Conservation (phyloP, 2,113 vertebrate genomes). For the Cyprinodon tularosa region DNA sequence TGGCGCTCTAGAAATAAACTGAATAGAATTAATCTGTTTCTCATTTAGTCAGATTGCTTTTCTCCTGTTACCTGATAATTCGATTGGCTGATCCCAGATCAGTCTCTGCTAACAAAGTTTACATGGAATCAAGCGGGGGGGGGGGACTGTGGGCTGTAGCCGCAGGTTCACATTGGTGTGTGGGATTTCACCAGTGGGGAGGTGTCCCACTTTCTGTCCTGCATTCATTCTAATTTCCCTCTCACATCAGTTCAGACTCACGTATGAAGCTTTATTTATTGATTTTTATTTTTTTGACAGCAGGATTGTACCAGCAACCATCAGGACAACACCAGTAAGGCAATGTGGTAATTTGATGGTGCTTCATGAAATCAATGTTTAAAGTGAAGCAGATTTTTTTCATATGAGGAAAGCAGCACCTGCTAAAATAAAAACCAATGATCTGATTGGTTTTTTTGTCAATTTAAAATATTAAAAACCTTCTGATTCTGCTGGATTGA, state of each 20-base stretch:
- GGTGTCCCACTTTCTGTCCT: neutral
- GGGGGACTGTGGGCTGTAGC: neutral
- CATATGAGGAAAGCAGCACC: neutral
- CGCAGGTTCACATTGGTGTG: neutral
- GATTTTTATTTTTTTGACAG: neutral
- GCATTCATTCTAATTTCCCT: neutral
- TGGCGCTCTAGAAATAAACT: too few relatives aligned
- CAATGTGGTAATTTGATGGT: neutral
- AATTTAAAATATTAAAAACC: neutral
- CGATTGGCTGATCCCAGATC: neutral
- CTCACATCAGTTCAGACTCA: neutral
- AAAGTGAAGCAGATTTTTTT: neutral
- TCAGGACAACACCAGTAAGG: neutral
- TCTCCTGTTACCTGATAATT: neutral
- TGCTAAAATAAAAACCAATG: neutral
- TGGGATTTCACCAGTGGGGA: slow-evolving; percentile 1
- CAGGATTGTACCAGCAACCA: neutral
- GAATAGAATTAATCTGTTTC: too few relatives aligned
- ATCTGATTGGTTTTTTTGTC: neutral
- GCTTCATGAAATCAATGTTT: neutral
- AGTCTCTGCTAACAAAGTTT: neutral
- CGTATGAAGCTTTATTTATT: neutral
- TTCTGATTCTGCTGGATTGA: neutral
- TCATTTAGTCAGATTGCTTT: neutral
- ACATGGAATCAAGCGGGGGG: neutral